A percentile compares a stretch with the other conserved stretches of the same genome.
Evolutionary conservation across 1,140 invertebrate genomes (phyloP).

Genomic region (Kradibia gibbosae): DNA sequence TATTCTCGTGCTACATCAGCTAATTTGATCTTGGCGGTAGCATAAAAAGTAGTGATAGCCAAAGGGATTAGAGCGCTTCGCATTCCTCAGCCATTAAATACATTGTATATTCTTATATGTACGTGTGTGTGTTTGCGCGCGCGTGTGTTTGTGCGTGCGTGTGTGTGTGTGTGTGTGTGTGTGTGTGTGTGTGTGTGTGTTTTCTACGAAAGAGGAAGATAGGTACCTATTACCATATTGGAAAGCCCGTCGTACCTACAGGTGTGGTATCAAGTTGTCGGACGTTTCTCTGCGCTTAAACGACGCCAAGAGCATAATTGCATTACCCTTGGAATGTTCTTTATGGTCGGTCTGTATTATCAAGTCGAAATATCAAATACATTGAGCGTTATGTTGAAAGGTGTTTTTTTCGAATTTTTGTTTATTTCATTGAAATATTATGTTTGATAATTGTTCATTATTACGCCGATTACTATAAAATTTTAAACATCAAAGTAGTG

Average conservation of each 20-base stretch:
- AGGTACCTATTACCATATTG: constrained; percentile 9
- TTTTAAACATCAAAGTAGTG: too few relatives aligned
- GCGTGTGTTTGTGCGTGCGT: too few relatives aligned
- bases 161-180: too few relatives aligned
- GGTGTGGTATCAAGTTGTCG: constrained; percentile 8
- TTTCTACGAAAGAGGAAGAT: background rate
- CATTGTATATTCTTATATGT: constrained; percentile 9
- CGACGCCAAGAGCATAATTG: background rate
- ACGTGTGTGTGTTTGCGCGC: too few relatives aligned
- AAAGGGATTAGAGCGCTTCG: background rate
- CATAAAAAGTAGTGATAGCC: constrained; percentile 13
- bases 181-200: too few relatives aligned
- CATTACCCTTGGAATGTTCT: background rate
- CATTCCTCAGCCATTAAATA: constrained; percentile 15
- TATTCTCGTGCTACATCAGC: constrained; percentile 8
- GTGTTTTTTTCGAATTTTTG: background rate
- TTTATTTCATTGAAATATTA: background rate
- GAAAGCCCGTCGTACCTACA: background rate
- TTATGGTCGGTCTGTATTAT: background rate
- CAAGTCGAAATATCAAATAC: background rate
- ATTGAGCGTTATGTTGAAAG: background rate
- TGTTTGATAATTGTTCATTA: background rate
- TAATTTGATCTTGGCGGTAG: constrained; percentile 3
- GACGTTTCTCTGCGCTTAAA: background rate
- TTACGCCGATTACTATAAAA: background rate